Base-by-base conservation (phyloP, 2,797 vertebrate species). In the Siniperca scherzeri region DNA sequence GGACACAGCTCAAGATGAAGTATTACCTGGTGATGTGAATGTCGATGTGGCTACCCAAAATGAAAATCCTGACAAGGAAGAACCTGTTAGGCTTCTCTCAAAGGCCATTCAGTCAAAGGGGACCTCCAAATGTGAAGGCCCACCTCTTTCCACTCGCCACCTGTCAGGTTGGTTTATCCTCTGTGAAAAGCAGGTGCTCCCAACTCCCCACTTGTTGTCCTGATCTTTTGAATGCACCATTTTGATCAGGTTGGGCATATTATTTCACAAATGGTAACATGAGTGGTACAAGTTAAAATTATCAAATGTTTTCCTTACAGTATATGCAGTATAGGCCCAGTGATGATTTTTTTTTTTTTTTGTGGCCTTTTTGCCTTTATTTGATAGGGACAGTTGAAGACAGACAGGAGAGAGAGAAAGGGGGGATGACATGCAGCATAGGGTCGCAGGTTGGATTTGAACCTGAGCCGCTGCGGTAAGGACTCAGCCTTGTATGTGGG, bases 121-220 rank as follows among this genome's bases (percentile, higher is more conserved):
- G 82, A 75, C 68, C 14, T 82, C 87, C 78, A 92, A 90, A 82
- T 83, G 84, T 70, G 86, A 93, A 59, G 86, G 77, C 71, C 88
- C 87, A 70, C 79, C 87, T 86, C 73, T 89, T 89, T 83, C 94
- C 57, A 84, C 92, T 82, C 76, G 77, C 78, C 93, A 93, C 87
- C 77, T 90, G 84, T 94, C 96, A 96, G 95, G 96, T 96, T 94
- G 89, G 96, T 96, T 80, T 85, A 82, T 66, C 69, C 44, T 78
- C 25, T 66, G 42, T 81, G 52, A 76, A 64, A 77, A 78, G 48
- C 27, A 52, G 52, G 27, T 42, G 33, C 36, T 65, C 6, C 11
- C 12, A 3, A 17, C 2, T 7, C 46, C 55, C 10, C 14, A 9
- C 22, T 30, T 60, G 2, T 30, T 60, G 2, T 53, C 5, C 1